These are phyloP conservation scores for Drosophila varians DNA, from an alignment of 1,140 invertebrate species.

Conservation along the genomic window DNA sequence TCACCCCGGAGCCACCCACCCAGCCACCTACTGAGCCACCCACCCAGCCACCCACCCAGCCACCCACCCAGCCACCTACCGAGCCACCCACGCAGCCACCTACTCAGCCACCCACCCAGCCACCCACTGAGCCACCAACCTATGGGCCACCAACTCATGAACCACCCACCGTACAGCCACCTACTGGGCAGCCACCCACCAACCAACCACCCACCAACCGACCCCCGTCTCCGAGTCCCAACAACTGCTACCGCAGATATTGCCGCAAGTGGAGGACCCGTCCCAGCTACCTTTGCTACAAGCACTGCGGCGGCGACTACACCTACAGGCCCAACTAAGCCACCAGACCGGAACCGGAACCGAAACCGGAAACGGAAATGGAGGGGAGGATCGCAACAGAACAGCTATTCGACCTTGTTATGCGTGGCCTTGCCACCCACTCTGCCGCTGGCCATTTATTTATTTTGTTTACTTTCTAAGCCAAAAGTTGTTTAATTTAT, in stretches of 20 bases:
- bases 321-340: conserved; percentile 51
- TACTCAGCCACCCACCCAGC: neutral
- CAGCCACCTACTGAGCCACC: too few species aligned
- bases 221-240: conserved; percentile 57
- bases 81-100: neutral
- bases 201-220: conserved; percentile 13
- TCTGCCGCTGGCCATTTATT: conserved; percentile 54
- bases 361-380: too few species aligned
- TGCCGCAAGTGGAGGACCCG: conserved; percentile 65
- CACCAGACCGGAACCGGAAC: neutral
- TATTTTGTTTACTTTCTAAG: conserved; percentile 64
- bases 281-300: conserved; percentile 65
- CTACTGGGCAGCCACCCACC: conserved; percentile 10
- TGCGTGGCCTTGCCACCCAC: conserved; percentile 25
- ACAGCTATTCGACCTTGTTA: conserved; percentile 41
- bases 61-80: conserved; percentile 3
- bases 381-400: too few species aligned
- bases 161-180: conserved; percentile 18
- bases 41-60: neutral
- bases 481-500: conserved; percentile 57
- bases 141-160: neutral
- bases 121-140: neutral
- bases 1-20: neutral
- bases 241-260: conserved; percentile 63
- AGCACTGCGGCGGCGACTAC: conserved; percentile 58